A percentile compares a stretch with the other conserved stretches of the same genome.
phyloP scores from a whole-genome alignment of 2,888 invertebrate genomes.

The Orchesellides sinensis region DNA sequence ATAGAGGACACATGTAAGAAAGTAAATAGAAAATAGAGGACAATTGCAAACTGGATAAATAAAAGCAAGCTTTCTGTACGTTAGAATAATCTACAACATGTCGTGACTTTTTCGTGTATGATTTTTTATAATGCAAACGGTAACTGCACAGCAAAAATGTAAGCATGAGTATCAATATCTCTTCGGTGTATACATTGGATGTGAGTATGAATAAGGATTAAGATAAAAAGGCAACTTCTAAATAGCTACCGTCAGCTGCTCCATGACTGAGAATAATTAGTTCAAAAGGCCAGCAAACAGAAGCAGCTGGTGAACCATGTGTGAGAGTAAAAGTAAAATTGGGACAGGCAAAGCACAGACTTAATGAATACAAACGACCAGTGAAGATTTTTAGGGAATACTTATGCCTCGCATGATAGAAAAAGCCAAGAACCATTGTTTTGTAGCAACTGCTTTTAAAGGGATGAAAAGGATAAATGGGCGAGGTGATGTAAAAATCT shows the following conservation, averaged over 20 bases:
- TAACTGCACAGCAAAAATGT: not conserved
- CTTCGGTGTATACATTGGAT: not conserved
- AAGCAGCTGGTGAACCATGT: slow-evolving; percentile 60
- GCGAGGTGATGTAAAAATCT: slow-evolving; percentile 22
- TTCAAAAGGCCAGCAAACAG: slow-evolving; percentile 43
- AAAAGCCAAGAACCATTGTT: slow-evolving; percentile 16
- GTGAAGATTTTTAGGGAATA: not conserved
- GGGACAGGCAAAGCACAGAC: slow-evolving; percentile 33
- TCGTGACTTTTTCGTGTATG: not conserved
- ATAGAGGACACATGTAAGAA: too few relatives aligned
- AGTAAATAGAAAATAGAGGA: too few relatives aligned
- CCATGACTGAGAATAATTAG: slow-evolving; percentile 62
- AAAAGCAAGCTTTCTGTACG: too few relatives aligned
- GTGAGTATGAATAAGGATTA: slow-evolving; percentile 37
- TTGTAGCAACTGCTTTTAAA: slow-evolving; percentile 6
- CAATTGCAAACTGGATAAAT: too few relatives aligned
- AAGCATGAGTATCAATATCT: not conserved
- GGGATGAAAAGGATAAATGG: slow-evolving; percentile 15
- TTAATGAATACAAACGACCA: slow-evolving; percentile 62
- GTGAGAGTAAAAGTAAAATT: slow-evolving; percentile 38
- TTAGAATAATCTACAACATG: too few relatives aligned
- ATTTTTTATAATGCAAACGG: not conserved
- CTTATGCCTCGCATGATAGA: not conserved
- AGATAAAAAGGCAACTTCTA: slow-evolving; percentile 25
- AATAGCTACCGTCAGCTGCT: slow-evolving; percentile 52